These are phyloP conservation scores for Zaprionus bogoriensis DNA, from an alignment of 2,888 invertebrate genomes.

Conservation along the genomic window DNA sequence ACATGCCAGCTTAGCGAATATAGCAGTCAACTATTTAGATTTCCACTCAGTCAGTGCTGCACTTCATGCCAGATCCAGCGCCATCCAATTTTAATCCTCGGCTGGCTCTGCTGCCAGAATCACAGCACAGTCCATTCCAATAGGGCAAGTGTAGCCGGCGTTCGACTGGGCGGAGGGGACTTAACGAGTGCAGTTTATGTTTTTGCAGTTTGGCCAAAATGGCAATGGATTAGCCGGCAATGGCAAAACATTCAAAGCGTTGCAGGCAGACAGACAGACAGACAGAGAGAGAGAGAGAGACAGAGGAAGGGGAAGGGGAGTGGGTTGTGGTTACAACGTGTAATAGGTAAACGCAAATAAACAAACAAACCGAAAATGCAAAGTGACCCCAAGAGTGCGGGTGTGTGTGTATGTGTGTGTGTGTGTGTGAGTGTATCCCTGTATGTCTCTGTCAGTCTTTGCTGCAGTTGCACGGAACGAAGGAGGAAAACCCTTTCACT, in stretches of 20 bases:
- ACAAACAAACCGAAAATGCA: slow-evolving; percentile 51
- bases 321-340: slow-evolving; percentile 23
- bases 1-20: not conserved
- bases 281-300: not conserved
- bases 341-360: slow-evolving; percentile 67
- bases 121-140: not conserved
- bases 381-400: slow-evolving; percentile 54
- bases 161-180: slow-evolving; percentile 2
- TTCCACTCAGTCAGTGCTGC: not conserved
- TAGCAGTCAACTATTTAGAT: not conserved
- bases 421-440: slow-evolving; percentile 15
- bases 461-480: slow-evolving; percentile 27
- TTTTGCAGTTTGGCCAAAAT: slow-evolving; percentile 46
- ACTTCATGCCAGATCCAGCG: not conserved
- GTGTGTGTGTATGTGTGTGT: not conserved
- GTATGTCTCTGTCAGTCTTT: slow-evolving; percentile 10
- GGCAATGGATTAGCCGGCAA: slow-evolving; percentile 61
- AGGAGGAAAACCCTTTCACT: slow-evolving; percentile 77
- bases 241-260: slow-evolving; percentile 43
- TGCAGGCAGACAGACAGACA: not conserved
- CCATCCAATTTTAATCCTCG: not conserved
- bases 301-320: not conserved
- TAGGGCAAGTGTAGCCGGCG: slow-evolving; percentile 18
- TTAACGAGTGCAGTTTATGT: slow-evolving; percentile 36
- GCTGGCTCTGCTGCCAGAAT: not conserved